Conservation (phyloP, 2,113 vertebrate genomes). For the Mustela lutreola region DNA sequence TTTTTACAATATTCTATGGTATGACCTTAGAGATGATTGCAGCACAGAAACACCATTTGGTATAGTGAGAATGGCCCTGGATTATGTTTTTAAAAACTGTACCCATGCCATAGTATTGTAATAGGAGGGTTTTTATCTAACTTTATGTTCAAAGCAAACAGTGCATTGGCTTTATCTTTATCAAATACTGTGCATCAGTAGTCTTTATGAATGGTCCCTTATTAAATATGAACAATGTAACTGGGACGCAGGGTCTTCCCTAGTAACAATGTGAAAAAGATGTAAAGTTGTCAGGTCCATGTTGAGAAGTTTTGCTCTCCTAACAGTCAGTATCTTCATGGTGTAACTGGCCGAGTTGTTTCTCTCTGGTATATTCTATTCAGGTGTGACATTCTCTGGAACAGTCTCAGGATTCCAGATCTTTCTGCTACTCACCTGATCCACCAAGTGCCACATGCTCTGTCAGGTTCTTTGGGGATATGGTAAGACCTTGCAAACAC, state of each 20-base stretch:
- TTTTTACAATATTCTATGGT: slow-evolving; percentile 23
- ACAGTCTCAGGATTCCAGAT: not conserved
- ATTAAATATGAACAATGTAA: not conserved
- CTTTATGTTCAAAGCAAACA: not conserved
- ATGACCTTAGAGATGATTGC: slow-evolving; percentile 27
- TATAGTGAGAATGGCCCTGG: not conserved
- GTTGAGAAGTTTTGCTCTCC: not conserved
- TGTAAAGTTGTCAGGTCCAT: not conserved
- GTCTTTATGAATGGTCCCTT: slow-evolving; percentile 2
- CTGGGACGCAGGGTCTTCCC: not conserved
- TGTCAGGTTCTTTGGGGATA: not conserved
- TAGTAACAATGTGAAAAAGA: not conserved
- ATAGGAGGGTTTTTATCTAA: slow-evolving; percentile 38
- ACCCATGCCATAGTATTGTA: not conserved
- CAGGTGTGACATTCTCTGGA: not conserved
- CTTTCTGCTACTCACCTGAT: not conserved
- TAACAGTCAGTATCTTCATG: not conserved
- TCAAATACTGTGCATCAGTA: not conserved
- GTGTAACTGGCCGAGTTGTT: not conserved
- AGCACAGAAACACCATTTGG: not conserved
- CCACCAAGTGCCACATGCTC: not conserved
- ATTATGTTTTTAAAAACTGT: slow-evolving; percentile 27
- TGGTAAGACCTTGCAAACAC: not conserved
- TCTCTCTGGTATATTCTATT: not conserved
- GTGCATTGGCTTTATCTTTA: not conserved